Conservation (phyloP, 2,888 invertebrate genomes). For the Acanthococcus lagerstroemiae region DNA sequence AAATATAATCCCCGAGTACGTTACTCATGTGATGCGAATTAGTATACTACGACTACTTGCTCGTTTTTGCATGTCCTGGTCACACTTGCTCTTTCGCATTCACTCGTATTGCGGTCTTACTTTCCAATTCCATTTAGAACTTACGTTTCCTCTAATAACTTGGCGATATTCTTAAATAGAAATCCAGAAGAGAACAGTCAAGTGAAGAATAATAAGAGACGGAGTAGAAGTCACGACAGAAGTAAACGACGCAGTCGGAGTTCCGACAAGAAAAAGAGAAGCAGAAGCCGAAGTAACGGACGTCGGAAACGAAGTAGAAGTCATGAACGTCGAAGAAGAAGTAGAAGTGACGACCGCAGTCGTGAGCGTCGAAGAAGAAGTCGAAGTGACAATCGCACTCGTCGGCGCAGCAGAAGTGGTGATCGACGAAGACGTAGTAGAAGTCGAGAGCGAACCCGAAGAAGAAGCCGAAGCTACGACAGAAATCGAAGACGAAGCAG, state of each 20-base stretch:
- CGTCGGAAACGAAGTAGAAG: constrained; percentile 23
- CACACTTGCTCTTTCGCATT: too few relatives aligned
- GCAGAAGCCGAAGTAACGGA: constrained; percentile 33
- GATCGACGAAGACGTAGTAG: constrained; percentile 33
- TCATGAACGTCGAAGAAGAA: constrained; percentile 31
- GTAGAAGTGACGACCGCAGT: constrained; percentile 36
- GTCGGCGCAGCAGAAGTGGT: constrained; percentile 31
- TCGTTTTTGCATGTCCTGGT: too few relatives aligned
- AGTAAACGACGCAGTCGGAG: background rate
- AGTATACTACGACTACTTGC: too few relatives aligned
- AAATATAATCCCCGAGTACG: too few relatives aligned
- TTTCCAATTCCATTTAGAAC: too few relatives aligned
- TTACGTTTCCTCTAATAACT: too few relatives aligned
- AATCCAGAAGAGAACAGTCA: background rate
- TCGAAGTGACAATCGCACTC: constrained; percentile 38
- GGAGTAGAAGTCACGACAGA: background rate
- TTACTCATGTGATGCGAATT: too few relatives aligned
- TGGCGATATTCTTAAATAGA: too few relatives aligned
- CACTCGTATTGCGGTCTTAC: too few relatives aligned
- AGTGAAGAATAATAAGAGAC: background rate
- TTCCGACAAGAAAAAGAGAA: constrained; percentile 34
- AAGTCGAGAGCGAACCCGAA: constrained; percentile 37
- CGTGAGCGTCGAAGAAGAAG: constrained; percentile 38
- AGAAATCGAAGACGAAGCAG: constrained; percentile 36
- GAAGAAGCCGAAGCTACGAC: constrained; percentile 37